Percentiles rank a stretch among this genome's conserved stretches.
phyloP scores from a whole-genome alignment of 92 coral and sea anemone species.

The Paragorgia papillata region DNA sequence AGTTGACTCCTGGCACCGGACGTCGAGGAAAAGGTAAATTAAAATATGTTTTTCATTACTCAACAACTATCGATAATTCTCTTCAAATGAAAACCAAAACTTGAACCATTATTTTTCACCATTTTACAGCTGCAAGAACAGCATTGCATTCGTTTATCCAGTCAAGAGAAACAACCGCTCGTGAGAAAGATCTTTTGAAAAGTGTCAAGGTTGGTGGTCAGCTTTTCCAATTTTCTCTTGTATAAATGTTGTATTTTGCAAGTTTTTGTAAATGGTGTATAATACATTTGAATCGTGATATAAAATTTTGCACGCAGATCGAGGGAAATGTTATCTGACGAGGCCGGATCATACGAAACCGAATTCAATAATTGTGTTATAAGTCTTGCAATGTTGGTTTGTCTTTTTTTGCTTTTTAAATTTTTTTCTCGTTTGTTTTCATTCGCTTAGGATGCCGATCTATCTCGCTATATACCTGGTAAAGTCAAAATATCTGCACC shows the following conservation, averaged over 20 bases:
- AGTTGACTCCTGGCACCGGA: constrained; percentile 90
- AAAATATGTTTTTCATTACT: neutral
- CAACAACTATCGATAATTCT: too few relatives aligned
- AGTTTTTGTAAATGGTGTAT: too few relatives aligned
- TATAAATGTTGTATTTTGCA: too few relatives aligned
- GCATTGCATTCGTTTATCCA: constrained; percentile 83
- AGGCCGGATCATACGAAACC: too few relatives aligned
- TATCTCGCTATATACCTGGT: constrained; percentile 90
- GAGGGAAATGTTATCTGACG: too few relatives aligned
- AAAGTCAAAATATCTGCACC: constrained; percentile 98
- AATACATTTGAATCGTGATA: too few relatives aligned
- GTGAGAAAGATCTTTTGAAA: constrained; percentile 92
- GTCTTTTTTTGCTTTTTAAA: neutral
- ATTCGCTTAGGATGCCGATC: constrained; percentile 79
- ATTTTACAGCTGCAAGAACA: constrained; percentile 82
- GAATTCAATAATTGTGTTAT: too few relatives aligned
- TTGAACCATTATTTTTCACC: too few relatives aligned
- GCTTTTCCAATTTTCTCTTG: too few relatives aligned
- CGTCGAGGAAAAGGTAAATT: constrained; percentile 89
- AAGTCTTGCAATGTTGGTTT: too few relatives aligned
- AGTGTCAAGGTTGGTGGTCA: constrained; percentile 78
- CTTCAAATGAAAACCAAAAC: too few relatives aligned
- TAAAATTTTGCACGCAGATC: too few relatives aligned
- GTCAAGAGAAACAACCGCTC: constrained; percentile 74
- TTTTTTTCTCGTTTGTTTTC: neutral